Percentiles rank a stretch among this genome's conserved stretches.
Evolutionary conservation across 1,140 invertebrate genomes (phyloP).

Genomic region (Galleria mellonella): DNA sequence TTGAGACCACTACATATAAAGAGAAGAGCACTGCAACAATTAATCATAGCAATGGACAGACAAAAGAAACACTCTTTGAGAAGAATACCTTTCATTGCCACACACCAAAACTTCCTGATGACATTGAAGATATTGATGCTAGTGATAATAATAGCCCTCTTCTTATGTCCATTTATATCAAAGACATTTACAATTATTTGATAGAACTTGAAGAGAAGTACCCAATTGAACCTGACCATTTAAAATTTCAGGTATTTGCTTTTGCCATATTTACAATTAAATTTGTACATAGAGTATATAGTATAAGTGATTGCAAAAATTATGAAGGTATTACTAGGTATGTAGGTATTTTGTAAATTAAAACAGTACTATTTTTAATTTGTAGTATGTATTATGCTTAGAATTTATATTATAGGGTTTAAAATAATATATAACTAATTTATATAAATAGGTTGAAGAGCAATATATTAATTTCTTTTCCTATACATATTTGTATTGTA

Average conservation of each 20-base stretch:
- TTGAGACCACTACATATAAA: conserved; percentile 14
- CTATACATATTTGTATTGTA: no score
- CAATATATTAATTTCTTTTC: no score
- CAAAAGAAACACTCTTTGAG: neutral
- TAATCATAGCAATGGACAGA: conserved; percentile 7
- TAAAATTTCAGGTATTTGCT: conserved; percentile 76
- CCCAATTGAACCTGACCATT: conserved; percentile 77
- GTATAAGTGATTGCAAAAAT: no score
- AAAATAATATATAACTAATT: no score
- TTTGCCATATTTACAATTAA: no score
- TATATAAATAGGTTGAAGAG: no score
- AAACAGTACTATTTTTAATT: no score
- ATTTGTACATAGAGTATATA: no score
- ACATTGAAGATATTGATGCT: conserved; percentile 81
- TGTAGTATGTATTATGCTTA: no score
- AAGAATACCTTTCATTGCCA: neutral
- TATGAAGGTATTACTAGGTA: no score
- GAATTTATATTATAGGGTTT: no score
- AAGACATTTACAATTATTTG: conserved; percentile 90
- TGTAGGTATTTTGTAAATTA: no score
- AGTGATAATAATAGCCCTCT: conserved; percentile 80
- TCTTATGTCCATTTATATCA: conserved; percentile 87
- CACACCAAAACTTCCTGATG: conserved; percentile 36
- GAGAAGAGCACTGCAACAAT: conserved; percentile 8
- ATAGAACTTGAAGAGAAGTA: conserved; percentile 80